phyloP scores from a whole-genome alignment of 2,113 vertebrate genomes.

The Leiothrix lutea region DNA sequence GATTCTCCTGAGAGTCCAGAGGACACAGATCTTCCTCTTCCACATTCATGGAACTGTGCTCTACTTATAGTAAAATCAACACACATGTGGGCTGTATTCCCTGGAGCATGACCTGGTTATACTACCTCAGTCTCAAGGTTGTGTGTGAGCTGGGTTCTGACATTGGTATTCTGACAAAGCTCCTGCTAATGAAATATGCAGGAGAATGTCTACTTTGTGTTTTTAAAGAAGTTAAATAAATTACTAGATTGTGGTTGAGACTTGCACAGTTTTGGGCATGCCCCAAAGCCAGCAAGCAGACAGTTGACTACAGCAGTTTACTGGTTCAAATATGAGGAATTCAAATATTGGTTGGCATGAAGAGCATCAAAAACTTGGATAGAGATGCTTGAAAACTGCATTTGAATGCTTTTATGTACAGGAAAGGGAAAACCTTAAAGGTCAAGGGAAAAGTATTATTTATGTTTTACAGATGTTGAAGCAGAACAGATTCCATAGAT shows the following conservation, averaged over 20 bases:
- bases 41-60: not conserved
- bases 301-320: not conserved
- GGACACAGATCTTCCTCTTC: not conserved
- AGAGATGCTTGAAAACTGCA: not conserved
- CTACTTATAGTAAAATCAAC: not conserved
- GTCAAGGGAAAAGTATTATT: not conserved
- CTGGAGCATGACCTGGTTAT: not conserved
- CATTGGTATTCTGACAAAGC: not conserved
- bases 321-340: not conserved
- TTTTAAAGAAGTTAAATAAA: not conserved
- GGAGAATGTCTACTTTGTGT: not conserved
- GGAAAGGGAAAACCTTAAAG: not conserved
- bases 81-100: not conserved
- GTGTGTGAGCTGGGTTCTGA: not conserved
- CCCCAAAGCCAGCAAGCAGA: not conserved
- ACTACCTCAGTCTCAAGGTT: not conserved
- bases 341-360: not conserved
- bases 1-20: not conserved
- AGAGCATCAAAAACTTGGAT: not conserved
- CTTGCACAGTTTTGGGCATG: not conserved
- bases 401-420: not conserved
- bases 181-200: not conserved
- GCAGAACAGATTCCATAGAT: not conserved
- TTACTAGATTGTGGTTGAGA: not conserved
- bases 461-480: not conserved